Percentiles rank a stretch among this genome's conserved stretches.
These are phyloP conservation scores for Xiphydria camelus DNA, from an alignment of 2,888 invertebrate species.

Conservation along the genomic window DNA sequence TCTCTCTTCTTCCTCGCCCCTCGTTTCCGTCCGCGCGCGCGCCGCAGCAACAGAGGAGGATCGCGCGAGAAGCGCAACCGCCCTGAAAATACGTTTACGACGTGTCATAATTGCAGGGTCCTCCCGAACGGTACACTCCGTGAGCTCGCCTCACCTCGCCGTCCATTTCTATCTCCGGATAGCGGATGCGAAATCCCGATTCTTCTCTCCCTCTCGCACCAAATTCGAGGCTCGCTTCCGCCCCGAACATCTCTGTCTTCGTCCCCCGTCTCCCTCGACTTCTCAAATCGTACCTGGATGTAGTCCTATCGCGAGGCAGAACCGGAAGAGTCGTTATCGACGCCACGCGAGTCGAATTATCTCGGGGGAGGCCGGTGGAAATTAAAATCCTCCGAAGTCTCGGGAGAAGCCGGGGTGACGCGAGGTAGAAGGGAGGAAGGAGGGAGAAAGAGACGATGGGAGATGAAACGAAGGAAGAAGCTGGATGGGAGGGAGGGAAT, in stretches of 20 bases:
- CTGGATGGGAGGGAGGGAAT: not conserved
- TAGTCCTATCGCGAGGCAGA: too few relatives aligned
- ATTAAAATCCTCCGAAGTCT: slow-evolving; percentile 43
- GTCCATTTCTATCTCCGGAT: slow-evolving; percentile 21
- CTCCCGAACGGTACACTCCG: not conserved
- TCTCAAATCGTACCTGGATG: too few relatives aligned
- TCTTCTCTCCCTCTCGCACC: not conserved
- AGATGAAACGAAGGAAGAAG: not conserved
- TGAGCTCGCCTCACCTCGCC: slow-evolving; percentile 14
- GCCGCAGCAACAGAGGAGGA: not conserved
- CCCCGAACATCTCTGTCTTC: too few relatives aligned
- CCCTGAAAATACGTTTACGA: slow-evolving; percentile 31
- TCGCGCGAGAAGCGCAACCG: slow-evolving; percentile 1
- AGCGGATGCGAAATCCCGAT: slow-evolving; percentile 24
- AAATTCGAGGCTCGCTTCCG: too few relatives aligned
- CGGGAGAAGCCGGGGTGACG: slow-evolving; percentile 14
- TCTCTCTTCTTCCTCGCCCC: slow-evolving; percentile 1
- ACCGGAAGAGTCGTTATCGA: slow-evolving; percentile 9
- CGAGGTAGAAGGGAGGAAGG: slow-evolving; percentile 3
- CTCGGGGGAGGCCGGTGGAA: slow-evolving; percentile 28
- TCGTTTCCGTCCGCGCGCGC: slow-evolving; percentile 1
- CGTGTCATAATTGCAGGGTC: slow-evolving; percentile 29
- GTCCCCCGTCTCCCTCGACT: too few relatives aligned
- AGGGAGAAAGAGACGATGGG: too few relatives aligned
- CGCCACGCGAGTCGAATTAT: slow-evolving; percentile 11